Evolutionary conservation across 2,113 vertebrate genomes (phyloP).

Genomic region (Clupea harengus): DNA sequence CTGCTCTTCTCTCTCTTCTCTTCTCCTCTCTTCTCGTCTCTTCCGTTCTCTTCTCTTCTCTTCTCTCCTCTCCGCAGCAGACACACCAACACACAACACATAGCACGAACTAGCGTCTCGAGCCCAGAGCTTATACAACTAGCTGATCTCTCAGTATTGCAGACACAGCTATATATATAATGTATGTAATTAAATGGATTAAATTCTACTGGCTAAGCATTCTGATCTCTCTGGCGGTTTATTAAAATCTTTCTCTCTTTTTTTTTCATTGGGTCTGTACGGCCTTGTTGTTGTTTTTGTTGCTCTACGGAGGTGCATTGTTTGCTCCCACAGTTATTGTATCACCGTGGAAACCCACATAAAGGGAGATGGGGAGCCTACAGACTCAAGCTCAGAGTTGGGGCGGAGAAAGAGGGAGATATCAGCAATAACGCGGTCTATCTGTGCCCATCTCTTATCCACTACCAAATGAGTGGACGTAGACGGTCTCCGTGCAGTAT

Average conservation of each 20-base stretch:
- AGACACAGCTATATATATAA: slow-evolving; percentile 66
- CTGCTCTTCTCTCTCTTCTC: not conserved
- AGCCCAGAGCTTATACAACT: slow-evolving; percentile 1
- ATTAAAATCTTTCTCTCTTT: slow-evolving; percentile 72
- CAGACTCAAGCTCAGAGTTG: not conserved
- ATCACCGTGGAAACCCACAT: slow-evolving; percentile 54
- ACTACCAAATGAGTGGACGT: not conserved
- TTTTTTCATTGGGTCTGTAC: slow-evolving; percentile 69
- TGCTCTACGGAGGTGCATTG: not conserved
- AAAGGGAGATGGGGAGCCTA: not conserved
- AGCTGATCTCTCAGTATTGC: slow-evolving; percentile 59
- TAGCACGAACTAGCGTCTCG: not conserved
- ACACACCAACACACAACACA: not conserved
- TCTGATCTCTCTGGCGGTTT: slow-evolving; percentile 72
- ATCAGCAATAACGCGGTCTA: not conserved
- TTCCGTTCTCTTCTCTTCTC: not conserved
- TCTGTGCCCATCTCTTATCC: slow-evolving; percentile 31
- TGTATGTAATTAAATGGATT: slow-evolving; percentile 74
- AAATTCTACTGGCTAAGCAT: slow-evolving; percentile 69
- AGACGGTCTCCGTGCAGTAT: not conserved
- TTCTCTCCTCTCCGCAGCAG: not conserved
- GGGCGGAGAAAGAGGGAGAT: not conserved
- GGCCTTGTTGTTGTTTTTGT: slow-evolving; percentile 37
- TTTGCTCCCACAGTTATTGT: slow-evolving; percentile 58
- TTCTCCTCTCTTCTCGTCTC: not conserved